Evolutionary conservation across 2,888 invertebrate species (phyloP).

Genomic region (Campoplex capitator): DNA sequence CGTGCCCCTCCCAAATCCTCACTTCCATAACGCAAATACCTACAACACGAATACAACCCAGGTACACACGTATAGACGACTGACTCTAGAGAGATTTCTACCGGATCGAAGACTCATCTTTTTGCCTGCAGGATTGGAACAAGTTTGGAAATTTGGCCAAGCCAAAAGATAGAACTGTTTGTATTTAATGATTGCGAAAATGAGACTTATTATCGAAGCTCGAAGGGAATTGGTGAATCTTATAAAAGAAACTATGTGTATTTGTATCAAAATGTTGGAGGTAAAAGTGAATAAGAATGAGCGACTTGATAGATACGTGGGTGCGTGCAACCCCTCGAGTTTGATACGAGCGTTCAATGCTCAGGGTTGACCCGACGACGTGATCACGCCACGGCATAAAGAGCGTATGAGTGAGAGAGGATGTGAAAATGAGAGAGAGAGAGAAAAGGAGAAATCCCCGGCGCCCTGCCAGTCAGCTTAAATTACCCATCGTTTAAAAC

Average conservation of each 20-base stretch:
- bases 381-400: slow-evolving; percentile 48
- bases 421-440: slow-evolving; percentile 14
- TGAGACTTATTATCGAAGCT: not conserved
- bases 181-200: not conserved
- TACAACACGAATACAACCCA: not conserved
- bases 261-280: not conserved
- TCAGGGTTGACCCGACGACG: slow-evolving; percentile 64
- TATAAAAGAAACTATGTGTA: not conserved
- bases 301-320: slow-evolving; percentile 40
- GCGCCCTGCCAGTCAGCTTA: slow-evolving; percentile 75
- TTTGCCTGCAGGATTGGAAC: not conserved
- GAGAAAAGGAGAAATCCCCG: slow-evolving; percentile 45
- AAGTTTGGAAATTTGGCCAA: not conserved
- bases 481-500: slow-evolving; percentile 84
- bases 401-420: slow-evolving; percentile 41
- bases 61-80: not conserved
- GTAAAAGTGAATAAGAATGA: slow-evolving; percentile 25
- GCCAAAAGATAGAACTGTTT: not conserved
- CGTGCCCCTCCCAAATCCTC: slow-evolving; percentile 75
- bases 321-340: slow-evolving; percentile 64
- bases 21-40: not conserved
- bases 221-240: not conserved
- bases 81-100: not conserved
- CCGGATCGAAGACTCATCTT: not conserved
- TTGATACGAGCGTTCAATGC: slow-evolving; percentile 48